phyloP scores from a whole-genome alignment of 2,888 invertebrate genomes.

The Leucophenga maculata region DNA sequence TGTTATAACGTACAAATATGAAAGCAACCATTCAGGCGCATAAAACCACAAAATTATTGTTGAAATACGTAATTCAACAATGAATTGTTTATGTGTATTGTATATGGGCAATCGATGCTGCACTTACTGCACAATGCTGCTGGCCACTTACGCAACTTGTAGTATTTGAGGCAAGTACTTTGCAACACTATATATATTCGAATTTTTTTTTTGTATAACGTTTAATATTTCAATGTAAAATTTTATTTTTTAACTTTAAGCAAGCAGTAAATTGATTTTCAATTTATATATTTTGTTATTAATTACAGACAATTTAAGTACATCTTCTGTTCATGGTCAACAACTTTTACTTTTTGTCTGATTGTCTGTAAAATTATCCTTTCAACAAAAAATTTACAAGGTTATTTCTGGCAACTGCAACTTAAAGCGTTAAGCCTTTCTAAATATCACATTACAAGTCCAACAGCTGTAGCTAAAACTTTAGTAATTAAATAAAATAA shows the following conservation, averaged over 20 bases:
- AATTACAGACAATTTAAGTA: not conserved
- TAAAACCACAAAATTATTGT: slow-evolving; percentile 23
- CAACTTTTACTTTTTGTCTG: slow-evolving; percentile 3
- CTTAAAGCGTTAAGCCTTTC: not conserved
- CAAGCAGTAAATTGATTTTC: not conserved
- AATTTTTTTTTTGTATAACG: not conserved
- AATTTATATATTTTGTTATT: not conserved
- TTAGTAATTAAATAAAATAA: not conserved
- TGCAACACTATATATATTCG: no score
- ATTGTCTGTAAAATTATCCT: not conserved
- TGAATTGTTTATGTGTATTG: not conserved
- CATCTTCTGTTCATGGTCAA: slow-evolving; percentile 8
- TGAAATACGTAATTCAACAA: slow-evolving; percentile 18
- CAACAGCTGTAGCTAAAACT: no score
- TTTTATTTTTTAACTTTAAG: not conserved
- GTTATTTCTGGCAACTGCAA: not conserved
- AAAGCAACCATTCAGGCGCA: slow-evolving; percentile 1
- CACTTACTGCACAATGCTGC: not conserved
- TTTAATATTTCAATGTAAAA: not conserved
- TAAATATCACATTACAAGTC: not conserved
- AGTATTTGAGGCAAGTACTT: no score
- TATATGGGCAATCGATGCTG: slow-evolving; percentile 8
- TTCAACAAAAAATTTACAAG: not conserved
- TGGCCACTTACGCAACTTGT: not conserved
- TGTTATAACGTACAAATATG: not conserved